A percentile compares a stretch with the other conserved stretches of the same genome.
Evolutionary conservation across 2,888 invertebrate genomes (phyloP).

Genomic region (Phyllotreta cruciferae): DNA sequence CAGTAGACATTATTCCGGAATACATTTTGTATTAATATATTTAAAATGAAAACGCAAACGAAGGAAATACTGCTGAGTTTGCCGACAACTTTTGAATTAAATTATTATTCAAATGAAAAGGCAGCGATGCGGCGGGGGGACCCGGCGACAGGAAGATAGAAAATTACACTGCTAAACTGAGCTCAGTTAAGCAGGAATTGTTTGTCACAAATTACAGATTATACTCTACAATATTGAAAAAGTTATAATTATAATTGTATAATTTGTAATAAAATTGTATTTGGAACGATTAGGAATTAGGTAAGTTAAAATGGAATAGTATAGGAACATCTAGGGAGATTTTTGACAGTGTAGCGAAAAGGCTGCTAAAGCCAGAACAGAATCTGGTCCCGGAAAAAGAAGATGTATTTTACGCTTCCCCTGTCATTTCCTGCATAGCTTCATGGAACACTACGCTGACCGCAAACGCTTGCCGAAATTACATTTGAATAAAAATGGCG

Average conservation of each 20-base stretch:
- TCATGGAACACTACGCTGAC: conserved; percentile 51
- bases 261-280: no score
- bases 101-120: conserved; percentile 57
- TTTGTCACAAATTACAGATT: no score
- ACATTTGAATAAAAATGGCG: conserved; percentile 53
- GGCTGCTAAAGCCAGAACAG: conserved; percentile 28
- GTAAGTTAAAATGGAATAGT: no score
- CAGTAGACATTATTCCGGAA: conserved; percentile 47
- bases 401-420: conserved; percentile 55
- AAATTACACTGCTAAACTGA: conserved; percentile 20
- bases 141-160: conserved; percentile 26
- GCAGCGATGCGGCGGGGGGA: conserved; percentile 43
- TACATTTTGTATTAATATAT: conserved; percentile 53
- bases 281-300: no score
- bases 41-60: conserved; percentile 55
- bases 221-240: no score
- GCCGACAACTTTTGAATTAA: conserved; percentile 54
- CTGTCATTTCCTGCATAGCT: conserved; percentile 51
- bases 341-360: conserved; percentile 28
- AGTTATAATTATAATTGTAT: no score
- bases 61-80: conserved; percentile 50
- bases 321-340: neutral
- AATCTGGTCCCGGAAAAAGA: conserved; percentile 50
- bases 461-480: conserved; percentile 52
- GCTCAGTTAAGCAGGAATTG: neutral